These are phyloP conservation scores for Chiloscyllium plagiosum DNA, from an alignment of 2,113 vertebrate genomes.

Conservation along the genomic window DNA sequence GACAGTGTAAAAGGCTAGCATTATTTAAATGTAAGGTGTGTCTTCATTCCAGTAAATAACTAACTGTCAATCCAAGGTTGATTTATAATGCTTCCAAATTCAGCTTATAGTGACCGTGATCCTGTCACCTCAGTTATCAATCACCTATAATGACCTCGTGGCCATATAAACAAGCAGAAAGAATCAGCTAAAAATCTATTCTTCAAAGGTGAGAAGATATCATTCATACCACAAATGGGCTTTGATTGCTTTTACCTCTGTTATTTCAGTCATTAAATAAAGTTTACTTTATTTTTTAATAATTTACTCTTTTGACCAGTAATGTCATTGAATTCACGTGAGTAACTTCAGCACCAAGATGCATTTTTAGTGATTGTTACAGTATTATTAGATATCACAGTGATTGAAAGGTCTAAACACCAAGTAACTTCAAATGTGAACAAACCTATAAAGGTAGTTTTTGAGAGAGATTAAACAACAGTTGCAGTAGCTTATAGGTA, in stretches of 20 bases:
- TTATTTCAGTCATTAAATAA: too few relatives aligned
- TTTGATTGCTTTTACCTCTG: background rate
- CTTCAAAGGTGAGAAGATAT: slow-evolving; percentile 18
- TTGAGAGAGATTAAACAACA: background rate
- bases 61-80: background rate
- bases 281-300: background rate
- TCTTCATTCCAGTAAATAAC: background rate
- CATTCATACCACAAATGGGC: background rate
- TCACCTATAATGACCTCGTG: background rate
- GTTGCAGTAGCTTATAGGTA: background rate
- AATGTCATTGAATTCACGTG: background rate
- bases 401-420: background rate
- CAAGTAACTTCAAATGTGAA: background rate
- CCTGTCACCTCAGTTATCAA: background rate
- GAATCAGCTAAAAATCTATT: background rate
- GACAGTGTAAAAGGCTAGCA: background rate
- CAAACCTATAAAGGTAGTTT: background rate
- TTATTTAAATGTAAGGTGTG: background rate
- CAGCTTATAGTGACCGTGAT: background rate
- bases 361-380: too few relatives aligned
- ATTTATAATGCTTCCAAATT: slow-evolving; percentile 25
- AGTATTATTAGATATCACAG: background rate
- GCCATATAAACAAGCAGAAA: background rate
- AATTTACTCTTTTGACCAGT: background rate
- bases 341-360: background rate